phyloP scores from a whole-genome alignment of 2,888 invertebrate genomes.

The Meloe dianella region DNA sequence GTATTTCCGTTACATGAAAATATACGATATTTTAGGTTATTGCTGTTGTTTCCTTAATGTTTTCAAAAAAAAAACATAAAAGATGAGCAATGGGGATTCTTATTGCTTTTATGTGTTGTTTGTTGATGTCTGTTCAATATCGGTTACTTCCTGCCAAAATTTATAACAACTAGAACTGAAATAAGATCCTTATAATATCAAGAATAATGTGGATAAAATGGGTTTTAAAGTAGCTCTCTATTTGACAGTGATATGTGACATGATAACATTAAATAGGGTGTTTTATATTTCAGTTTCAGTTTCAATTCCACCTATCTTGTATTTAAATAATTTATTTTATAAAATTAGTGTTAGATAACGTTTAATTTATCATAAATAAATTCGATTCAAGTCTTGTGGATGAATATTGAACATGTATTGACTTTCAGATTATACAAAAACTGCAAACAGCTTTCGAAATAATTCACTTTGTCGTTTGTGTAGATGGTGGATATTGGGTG shows the following conservation, averaged over 20 bases:
- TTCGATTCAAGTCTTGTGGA: background rate
- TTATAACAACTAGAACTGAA: conserved; percentile 39
- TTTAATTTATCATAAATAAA: conserved; percentile 9
- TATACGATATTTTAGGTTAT: background rate
- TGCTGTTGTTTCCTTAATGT: background rate
- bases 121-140: conserved; percentile 17
- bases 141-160: conserved; percentile 34
- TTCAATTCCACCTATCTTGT: conserved; percentile 21
- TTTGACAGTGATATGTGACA: conserved; percentile 46
- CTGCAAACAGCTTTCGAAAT: conserved; percentile 36
- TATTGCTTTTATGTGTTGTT: conserved; percentile 12
- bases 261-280: conserved; percentile 47
- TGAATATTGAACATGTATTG: background rate
- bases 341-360: background rate
- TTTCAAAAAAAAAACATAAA: background rate
- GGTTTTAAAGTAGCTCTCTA: conserved; percentile 50
- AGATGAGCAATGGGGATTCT: conserved; percentile 4
- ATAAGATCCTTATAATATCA: conserved; percentile 48
- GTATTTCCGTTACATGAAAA: background rate
- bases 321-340: conserved; percentile 1
- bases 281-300: conserved; percentile 42
- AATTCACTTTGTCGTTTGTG: conserved; percentile 41
- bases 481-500: background rate
- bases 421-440: conserved; percentile 8
- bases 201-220: conserved; percentile 45